phyloP scores from a whole-genome alignment of 2,888 invertebrate genomes.

The Leistus spinibarbis region DNA sequence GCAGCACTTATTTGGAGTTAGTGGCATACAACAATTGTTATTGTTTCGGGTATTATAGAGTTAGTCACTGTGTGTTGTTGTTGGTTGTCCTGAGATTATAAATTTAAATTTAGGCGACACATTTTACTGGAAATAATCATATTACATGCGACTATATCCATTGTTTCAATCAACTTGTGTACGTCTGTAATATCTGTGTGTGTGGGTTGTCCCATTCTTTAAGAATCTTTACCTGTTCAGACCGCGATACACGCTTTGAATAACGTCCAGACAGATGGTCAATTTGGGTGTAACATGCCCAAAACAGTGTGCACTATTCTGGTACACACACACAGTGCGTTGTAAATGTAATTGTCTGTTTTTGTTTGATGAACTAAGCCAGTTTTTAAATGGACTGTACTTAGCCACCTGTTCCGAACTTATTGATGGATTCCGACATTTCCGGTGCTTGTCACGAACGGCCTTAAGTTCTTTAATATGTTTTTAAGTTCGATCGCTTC shows the following conservation, averaged over 20 bases:
- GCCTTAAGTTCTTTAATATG: slow-evolving; percentile 30
- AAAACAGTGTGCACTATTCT: background rate
- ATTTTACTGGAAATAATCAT: slow-evolving; percentile 36
- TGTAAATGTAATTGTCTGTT: too few species aligned
- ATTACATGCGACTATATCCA: slow-evolving; percentile 28
- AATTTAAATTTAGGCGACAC: slow-evolving; percentile 37
- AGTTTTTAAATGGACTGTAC: slow-evolving; percentile 10
- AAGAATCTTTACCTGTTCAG: background rate
- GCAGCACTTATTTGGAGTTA: too few species aligned
- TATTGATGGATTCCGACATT: slow-evolving; percentile 45
- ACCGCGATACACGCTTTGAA: background rate
- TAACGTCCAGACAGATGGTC: background rate
- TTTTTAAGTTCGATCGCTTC: slow-evolving; percentile 30
- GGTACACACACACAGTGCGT: background rate
- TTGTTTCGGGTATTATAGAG: background rate
- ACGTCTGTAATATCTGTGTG: background rate
- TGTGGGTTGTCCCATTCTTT: slow-evolving; percentile 32
- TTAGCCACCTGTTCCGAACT: slow-evolving; percentile 42
- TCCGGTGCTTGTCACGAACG: slow-evolving; percentile 37
- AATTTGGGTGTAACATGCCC: background rate
- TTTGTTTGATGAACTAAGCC: too few species aligned
- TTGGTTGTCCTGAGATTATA: slow-evolving; percentile 30
- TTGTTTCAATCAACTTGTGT: slow-evolving; percentile 30
- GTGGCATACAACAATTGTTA: background rate
- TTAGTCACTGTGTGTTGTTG: too few species aligned